Evolutionary conservation across 1,140 invertebrate species (phyloP).

Genomic region (Scaptomyza pallida): DNA sequence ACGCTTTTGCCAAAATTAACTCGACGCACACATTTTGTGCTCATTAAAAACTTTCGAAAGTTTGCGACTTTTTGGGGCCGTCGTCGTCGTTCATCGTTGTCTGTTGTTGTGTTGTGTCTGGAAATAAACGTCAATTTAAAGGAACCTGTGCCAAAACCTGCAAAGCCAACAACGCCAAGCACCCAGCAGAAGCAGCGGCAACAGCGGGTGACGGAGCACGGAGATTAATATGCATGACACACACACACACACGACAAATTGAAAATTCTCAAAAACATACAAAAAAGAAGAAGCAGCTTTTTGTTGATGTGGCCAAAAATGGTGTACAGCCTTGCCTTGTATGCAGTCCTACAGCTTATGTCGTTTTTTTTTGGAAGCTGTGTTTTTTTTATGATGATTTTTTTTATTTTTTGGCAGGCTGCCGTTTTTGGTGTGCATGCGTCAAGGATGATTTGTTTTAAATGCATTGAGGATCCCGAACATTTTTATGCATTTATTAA

Average conservation of each 20-base stretch:
- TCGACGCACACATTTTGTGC: conserved; percentile 49
- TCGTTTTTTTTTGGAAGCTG: conserved; percentile 41
- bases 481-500: not conserved
- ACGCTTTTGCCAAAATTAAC: conserved; percentile 69
- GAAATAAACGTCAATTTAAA: conserved; percentile 77
- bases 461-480: conserved; percentile 40
- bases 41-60: conserved; percentile 75
- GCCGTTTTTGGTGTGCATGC: conserved; percentile 78
- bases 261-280: conserved; percentile 75
- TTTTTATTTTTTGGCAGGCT: conserved; percentile 37
- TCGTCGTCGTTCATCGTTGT: conserved; percentile 19
- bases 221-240: conserved; percentile 2
- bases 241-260: conserved; percentile 45
- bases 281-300: conserved; percentile 32
- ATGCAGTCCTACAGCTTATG: conserved; percentile 74
- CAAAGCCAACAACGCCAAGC: conserved; percentile 4
- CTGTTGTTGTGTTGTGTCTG: conserved; percentile 55
- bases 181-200: not conserved
- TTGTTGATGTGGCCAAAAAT: conserved; percentile 74
- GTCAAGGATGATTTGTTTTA: conserved; percentile 77
- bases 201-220: not conserved
- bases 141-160: conserved; percentile 32
- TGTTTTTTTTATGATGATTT: conserved; percentile 21
- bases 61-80: conserved; percentile 46
- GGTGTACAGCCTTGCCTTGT: conserved; percentile 77